Evolutionary conservation across 1,140 invertebrate genomes (phyloP).

Genomic region (Drosophila bocqueti): DNA sequence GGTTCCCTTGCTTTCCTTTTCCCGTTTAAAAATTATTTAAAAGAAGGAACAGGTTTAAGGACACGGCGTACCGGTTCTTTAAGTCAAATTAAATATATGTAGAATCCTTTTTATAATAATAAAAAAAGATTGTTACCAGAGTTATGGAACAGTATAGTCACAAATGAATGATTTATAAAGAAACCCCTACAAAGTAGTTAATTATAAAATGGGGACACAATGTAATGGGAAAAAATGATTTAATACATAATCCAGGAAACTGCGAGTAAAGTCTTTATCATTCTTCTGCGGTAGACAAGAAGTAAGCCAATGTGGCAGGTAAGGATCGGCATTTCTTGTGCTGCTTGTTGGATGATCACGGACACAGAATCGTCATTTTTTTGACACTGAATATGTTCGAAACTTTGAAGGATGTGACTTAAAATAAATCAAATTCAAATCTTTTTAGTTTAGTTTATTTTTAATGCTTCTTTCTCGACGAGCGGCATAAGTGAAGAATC

Average conservation of each 20-base stretch:
- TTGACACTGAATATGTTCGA: too few species aligned
- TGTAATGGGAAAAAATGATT: not conserved
- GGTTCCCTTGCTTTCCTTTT: slow-evolving; percentile 21
- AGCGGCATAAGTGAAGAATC: too few species aligned
- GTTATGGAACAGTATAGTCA: slow-evolving; percentile 18
- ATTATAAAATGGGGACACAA: not conserved
- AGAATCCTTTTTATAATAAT: slow-evolving; percentile 36
- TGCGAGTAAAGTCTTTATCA: not conserved
- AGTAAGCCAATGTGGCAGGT: too few species aligned
- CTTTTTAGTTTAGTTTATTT: too few species aligned
- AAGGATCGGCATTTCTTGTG: not conserved
- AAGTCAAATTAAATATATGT: slow-evolving; percentile 23
- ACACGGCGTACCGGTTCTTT: slow-evolving; percentile 3
- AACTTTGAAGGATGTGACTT: too few species aligned
- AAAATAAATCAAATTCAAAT: too few species aligned
- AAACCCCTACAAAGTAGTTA: too few species aligned
- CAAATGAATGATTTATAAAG: slow-evolving; percentile 21
- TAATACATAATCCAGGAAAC: too few species aligned
- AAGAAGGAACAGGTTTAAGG: slow-evolving; percentile 31
- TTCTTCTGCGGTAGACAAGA: slow-evolving; percentile 7
- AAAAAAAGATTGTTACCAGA: slow-evolving; percentile 14
- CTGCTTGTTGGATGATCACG: too few species aligned
- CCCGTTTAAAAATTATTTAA: slow-evolving; percentile 32
- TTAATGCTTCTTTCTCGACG: too few species aligned
- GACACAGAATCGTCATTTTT: too few species aligned